These are phyloP conservation scores for Montipora capitata DNA, from an alignment of 92 coral and sea anemone species.

Conservation along the genomic window DNA sequence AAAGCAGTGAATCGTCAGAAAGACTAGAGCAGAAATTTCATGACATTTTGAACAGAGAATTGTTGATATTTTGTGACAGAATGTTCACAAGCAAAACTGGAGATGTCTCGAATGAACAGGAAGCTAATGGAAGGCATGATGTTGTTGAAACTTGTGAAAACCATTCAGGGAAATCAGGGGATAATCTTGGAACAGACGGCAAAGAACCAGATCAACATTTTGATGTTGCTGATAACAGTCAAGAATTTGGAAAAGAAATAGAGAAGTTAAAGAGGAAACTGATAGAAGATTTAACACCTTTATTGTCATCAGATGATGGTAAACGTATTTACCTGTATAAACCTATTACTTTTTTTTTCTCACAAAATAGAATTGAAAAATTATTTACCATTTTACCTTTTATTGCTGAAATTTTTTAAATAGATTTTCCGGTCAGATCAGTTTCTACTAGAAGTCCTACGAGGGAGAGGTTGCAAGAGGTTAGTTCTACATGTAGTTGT, in stretches of 20 bases:
- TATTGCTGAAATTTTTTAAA: background rate
- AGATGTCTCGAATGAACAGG: conserved; percentile 51
- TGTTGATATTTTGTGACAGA: conserved; percentile 22
- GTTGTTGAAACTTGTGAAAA: conserved; percentile 6
- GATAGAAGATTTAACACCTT: conserved; percentile 36
- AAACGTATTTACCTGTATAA: background rate
- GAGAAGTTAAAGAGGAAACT: conserved; percentile 71
- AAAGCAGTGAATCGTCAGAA: background rate
- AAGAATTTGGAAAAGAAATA: conserved; percentile 40
- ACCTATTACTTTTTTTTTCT: too few relatives aligned
- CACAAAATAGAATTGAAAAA: too few relatives aligned
- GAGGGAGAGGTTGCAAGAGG: conserved; percentile 53
- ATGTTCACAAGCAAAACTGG: conserved; percentile 29
- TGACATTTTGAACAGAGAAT: conserved; percentile 40
- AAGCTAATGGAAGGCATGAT: conserved; percentile 38
- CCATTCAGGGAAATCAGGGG: background rate
- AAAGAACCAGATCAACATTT: conserved; percentile 8
- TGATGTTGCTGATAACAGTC: background rate
- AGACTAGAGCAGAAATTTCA: conserved; percentile 6
- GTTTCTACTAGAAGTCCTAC: conserved; percentile 25
- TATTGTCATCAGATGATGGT: conserved; percentile 60
- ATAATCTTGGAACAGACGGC: conserved; percentile 28
- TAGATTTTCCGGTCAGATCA: conserved; percentile 20
- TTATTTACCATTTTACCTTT: too few relatives aligned
- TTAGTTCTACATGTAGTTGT: background rate